Percentiles rank a stretch among this genome's conserved stretches.
These are phyloP conservation scores for Siphlonurus alternatus DNA, from an alignment of 2,888 invertebrate species.

Conservation along the genomic window DNA sequence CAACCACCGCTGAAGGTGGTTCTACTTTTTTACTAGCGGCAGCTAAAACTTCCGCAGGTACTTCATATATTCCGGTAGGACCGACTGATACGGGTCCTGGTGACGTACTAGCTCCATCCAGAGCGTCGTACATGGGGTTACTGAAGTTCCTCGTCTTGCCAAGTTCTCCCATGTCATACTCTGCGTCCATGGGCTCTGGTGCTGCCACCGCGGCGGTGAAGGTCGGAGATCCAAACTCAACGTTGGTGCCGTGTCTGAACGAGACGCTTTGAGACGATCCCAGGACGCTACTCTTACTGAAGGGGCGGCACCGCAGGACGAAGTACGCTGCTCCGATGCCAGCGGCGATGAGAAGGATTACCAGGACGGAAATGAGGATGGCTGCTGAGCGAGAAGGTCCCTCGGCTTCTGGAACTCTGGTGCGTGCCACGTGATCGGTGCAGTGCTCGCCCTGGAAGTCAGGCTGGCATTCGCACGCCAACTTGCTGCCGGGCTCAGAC, in stretches of 20 bases:
- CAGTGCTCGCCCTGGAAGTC: conserved; percentile 59
- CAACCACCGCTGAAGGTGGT: conserved; percentile 9
- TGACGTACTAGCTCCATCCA: conserved; percentile 23
- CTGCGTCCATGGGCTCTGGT: conserved; percentile 51
- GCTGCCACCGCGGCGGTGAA: conserved; percentile 33
- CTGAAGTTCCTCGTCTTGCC: conserved; percentile 83
- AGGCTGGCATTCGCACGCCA: conserved; percentile 53
- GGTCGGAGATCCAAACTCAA: conserved; percentile 53
- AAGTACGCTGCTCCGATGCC: conserved; percentile 64
- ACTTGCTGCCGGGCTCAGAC: conserved; percentile 27
- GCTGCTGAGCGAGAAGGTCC: conserved; percentile 40
- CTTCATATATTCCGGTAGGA: conserved; percentile 60
- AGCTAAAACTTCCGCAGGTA: conserved; percentile 45
- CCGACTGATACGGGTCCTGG: conserved; percentile 18
- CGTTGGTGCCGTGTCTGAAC: conserved; percentile 84
- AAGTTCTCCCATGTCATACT: conserved; percentile 62
- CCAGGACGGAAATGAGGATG: conserved; percentile 65
- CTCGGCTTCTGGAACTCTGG: conserved; percentile 31
- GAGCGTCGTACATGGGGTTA: conserved; percentile 94
- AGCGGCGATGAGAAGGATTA: conserved; percentile 52
- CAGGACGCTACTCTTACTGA: conserved; percentile 50
- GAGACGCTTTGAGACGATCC: conserved; percentile 80
- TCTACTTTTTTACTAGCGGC: conserved; percentile 37
- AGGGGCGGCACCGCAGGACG: conserved; percentile 37
- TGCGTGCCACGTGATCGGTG: conserved; percentile 43